phyloP scores from a whole-genome alignment of 2,888 invertebrate species.

The Endomychus coccineus region DNA sequence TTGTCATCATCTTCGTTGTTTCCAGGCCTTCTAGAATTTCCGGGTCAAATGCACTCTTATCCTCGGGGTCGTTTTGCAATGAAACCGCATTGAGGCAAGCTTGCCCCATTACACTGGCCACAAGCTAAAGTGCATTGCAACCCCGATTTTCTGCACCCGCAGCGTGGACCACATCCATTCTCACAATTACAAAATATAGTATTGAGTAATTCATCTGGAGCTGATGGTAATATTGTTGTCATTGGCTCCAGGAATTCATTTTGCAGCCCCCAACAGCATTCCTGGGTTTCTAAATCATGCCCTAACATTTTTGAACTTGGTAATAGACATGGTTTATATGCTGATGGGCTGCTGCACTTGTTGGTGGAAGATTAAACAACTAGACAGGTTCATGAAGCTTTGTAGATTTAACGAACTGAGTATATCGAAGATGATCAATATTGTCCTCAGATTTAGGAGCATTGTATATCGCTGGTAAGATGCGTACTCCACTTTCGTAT shows the following conservation, averaged over 20 bases:
- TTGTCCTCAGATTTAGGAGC: conserved; percentile 29
- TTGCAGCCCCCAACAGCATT: conserved; percentile 24
- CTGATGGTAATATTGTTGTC: conserved; percentile 29
- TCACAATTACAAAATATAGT: conserved; percentile 27
- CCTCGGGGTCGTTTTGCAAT: conserved; percentile 6
- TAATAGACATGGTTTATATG: too few species aligned
- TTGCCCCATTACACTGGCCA: conserved; percentile 17
- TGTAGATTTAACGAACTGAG: conserved; percentile 30
- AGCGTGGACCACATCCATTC: too few species aligned
- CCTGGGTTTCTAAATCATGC: conserved; percentile 23
- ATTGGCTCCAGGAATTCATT: too few species aligned
- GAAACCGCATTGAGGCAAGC: not conserved
- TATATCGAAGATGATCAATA: conserved; percentile 22
- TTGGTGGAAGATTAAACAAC: conserved; percentile 34
- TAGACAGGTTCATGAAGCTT: conserved; percentile 34
- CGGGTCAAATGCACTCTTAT: conserved; percentile 15
- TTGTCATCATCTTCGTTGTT: conserved; percentile 17
- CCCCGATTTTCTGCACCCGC: too few species aligned
- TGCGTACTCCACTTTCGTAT: conserved; percentile 27
- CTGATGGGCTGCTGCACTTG: conserved; percentile 13
- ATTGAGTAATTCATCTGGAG: conserved; percentile 25
- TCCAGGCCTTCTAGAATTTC: conserved; percentile 18
- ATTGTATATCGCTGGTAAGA: too few species aligned
- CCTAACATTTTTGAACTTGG: too few species aligned
- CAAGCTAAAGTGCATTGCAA: conserved; percentile 25